Evolutionary conservation across 2,113 vertebrate species (phyloP).

Genomic region (Glareola pratincola): DNA sequence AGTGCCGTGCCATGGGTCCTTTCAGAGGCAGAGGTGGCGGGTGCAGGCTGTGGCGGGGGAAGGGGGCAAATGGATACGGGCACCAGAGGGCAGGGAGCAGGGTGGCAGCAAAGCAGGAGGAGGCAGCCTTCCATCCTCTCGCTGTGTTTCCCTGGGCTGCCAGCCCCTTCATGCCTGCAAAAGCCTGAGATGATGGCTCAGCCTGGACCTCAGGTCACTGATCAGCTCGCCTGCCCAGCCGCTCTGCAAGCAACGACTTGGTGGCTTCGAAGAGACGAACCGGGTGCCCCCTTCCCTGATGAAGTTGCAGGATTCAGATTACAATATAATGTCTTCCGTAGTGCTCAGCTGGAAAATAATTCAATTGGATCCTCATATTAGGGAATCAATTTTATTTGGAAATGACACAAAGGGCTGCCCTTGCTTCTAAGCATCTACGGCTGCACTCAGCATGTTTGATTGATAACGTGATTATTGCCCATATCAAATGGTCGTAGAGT

Average conservation of each 20-base stretch:
- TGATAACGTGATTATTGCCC: neutral
- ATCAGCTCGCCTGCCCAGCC: neutral
- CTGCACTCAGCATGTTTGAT: neutral
- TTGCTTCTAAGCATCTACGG: neutral
- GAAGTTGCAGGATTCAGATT: neutral
- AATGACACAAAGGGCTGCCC: neutral
- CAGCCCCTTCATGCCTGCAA: neutral
- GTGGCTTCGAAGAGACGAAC: neutral
- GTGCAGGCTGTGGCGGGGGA: accelerated
- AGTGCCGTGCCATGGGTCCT: neutral
- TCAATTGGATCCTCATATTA: accelerated
- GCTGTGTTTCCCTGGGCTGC: neutral
- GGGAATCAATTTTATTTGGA: neutral
- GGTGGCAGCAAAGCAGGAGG: neutral
- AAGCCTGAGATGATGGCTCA: neutral
- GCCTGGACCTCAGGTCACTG: accelerated
- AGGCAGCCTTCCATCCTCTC: neutral
- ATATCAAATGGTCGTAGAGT: neutral
- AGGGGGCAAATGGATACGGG: neutral
- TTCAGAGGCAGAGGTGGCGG: neutral
- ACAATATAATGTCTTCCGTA: neutral
- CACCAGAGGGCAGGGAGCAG: accelerated
- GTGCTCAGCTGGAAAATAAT: neutral
- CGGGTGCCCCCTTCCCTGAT: neutral
- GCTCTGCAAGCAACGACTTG: neutral